Base-by-base conservation (phyloP, 2,888 invertebrate species). In the Acanthoscelides obtectus region DNA sequence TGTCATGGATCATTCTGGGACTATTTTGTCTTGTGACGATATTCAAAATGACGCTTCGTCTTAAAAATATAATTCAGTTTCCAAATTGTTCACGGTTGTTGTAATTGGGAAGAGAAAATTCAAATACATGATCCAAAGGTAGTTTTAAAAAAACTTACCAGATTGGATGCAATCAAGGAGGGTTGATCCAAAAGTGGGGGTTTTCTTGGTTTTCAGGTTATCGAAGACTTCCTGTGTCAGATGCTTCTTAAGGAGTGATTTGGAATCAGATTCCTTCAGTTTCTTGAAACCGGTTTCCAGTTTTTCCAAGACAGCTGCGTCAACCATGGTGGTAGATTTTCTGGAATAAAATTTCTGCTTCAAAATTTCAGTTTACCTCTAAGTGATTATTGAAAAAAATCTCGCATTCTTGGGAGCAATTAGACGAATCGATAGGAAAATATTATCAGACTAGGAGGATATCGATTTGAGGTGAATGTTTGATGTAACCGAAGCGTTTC, bases 241-340 rank as follows among this genome's bases (percentile, higher is more conserved):
- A 89, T 94, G 94, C 87, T 98, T 98, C 91, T 98, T 98, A 89
- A 98, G 89, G 87, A 99, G 90, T 74, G 97, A 98, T 88, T 97
- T 96, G 86, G 97, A 97, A 87, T 97, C 94, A 76, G 95, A 94
- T 80, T 89, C 92, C 81, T 91, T 90, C 83, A 97, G 89, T 88
- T 95, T 96, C 90, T 92, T 90, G 89, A 89, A 96, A 83, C 95
- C 96, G 86, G 94, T 91, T 88, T 97, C 96, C 88, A 97, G 89
- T 88, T 96, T 97, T 86, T 96, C 94, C 85, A 95, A 87, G 84
- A 93, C 93, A 87, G 93, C 95, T 84, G 94, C 93, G 89, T 97
- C 96, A 88, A 95, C 95, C 96, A 96, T 96, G 76, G 84, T 87
- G 76, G 84, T 87, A 89, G 90, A 90, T 88, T 90, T 87, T 85